Conservation (phyloP, 2,797 vertebrate genomes). For the Peromyscus melanophrys region DNA sequence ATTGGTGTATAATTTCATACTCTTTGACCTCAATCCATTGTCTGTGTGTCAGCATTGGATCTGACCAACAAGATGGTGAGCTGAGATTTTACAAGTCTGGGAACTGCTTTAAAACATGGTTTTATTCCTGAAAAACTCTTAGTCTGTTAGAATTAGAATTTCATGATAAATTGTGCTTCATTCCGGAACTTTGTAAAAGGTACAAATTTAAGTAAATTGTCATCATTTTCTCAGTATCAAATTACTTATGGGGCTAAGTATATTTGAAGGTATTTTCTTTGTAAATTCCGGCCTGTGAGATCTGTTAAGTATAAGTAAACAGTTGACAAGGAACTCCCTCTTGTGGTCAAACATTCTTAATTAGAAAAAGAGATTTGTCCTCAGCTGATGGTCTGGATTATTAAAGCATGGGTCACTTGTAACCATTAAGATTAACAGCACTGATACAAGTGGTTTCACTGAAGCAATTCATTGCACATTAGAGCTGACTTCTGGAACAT, state of each 20-base stretch:
- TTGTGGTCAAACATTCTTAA: slow-evolving; percentile 93
- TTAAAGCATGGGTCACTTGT: slow-evolving; percentile 84
- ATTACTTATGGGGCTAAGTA: slow-evolving; percentile 38
- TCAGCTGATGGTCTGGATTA: slow-evolving; percentile 74
- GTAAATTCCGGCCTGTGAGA: background rate
- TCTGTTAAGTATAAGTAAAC: slow-evolving; percentile 87
- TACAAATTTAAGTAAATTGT: slow-evolving; percentile 62
- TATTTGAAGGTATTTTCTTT: slow-evolving; percentile 71
- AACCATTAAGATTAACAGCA: slow-evolving; percentile 86
- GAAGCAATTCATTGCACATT: slow-evolving; percentile 86
- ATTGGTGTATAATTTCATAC: background rate
- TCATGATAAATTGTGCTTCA: background rate
- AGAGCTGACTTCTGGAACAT: slow-evolving; percentile 80
- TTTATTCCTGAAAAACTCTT: slow-evolving; percentile 48
- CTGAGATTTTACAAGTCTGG: slow-evolving; percentile 42
- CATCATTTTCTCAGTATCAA: slow-evolving; percentile 43
- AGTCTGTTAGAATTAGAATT: slow-evolving; percentile 10
- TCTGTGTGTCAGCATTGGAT: background rate
- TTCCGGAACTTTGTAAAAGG: slow-evolving; percentile 58
- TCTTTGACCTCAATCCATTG: background rate
- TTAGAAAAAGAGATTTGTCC: slow-evolving; percentile 80
- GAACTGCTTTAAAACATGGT: slow-evolving; percentile 23
- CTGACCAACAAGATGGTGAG: background rate
- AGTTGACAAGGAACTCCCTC: slow-evolving; percentile 99
- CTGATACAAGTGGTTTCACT: slow-evolving; percentile 83